These are phyloP conservation scores for Condylura cristata DNA, from an alignment of 2,113 vertebrate species.

Conservation along the genomic window DNA sequence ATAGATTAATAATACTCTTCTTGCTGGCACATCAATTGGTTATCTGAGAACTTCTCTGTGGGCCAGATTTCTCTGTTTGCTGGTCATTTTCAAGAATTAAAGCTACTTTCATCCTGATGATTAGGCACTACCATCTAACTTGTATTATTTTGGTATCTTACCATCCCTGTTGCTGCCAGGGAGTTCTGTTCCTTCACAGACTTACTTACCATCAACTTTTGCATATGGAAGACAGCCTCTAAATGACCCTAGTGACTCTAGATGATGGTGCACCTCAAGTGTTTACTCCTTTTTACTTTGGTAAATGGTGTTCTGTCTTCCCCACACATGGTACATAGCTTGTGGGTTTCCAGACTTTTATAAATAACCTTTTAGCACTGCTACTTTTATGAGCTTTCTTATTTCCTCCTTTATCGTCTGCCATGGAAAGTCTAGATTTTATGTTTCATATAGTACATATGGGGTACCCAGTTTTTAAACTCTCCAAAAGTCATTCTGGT, in stretches of 20 bases:
- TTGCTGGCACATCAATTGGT: background rate
- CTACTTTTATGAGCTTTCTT: background rate
- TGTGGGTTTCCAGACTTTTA: background rate
- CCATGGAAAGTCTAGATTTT: background rate
- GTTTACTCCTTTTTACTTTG: background rate
- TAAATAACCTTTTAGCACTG: background rate
- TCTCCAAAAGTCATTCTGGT: background rate
- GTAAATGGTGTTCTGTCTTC: background rate
- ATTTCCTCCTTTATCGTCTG: background rate
- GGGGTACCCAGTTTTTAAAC: background rate
- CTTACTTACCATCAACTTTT: background rate
- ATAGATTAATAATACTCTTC: background rate
- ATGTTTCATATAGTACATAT: background rate
- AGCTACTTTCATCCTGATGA: background rate
- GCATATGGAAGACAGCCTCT: background rate
- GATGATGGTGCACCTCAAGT: background rate
- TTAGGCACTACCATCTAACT: background rate
- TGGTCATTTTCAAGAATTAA: constrained; percentile 6
- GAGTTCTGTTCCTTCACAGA: background rate
- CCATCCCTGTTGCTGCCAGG: background rate
- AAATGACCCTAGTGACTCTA: background rate
- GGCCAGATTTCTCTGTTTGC: background rate
- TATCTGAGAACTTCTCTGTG: background rate
- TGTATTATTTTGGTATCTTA: background rate
- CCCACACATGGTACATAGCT: background rate